Conservation (phyloP, 35 echinoderm and acorn worm species). For the Anneissia japonica region DNA sequence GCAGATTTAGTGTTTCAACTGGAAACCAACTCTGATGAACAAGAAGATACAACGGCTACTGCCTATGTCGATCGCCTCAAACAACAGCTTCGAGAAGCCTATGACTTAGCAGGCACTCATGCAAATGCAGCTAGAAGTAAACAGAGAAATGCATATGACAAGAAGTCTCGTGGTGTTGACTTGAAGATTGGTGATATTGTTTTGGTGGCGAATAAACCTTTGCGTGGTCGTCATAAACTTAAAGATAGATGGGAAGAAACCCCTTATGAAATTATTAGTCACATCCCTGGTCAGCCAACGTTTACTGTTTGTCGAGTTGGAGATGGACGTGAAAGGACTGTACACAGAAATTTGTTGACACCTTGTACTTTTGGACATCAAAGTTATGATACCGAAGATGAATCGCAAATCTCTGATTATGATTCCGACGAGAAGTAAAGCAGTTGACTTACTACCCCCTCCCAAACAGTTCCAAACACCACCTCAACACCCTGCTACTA, state of each 20-base stretch:
- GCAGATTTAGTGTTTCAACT: background rate
- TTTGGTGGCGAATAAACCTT: conserved; percentile 19
- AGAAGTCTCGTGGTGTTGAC: background rate
- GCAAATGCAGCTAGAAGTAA: conserved; percentile 21
- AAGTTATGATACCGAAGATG: background rate
- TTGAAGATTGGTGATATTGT: conserved; percentile 14
- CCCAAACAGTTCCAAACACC: background rate
- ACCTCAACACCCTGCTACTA: background rate
- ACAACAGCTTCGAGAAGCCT: conserved; percentile 3
- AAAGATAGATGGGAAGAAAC: conserved; percentile 32
- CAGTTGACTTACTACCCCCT: background rate
- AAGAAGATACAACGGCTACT: background rate
- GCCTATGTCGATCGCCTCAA: background rate
- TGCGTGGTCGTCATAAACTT: conserved; percentile 14
- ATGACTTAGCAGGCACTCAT: background rate
- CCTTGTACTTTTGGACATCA: background rate
- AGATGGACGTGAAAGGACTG: background rate
- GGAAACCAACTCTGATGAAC: background rate
- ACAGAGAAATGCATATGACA: conserved; percentile 24
- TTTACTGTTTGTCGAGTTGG: background rate
- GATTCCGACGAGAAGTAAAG: background rate
- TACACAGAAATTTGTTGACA: conserved; percentile 21
- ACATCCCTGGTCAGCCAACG: background rate
- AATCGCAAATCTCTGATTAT: background rate
- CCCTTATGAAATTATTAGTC: conserved; percentile 6